Conservation (phyloP, 2,888 invertebrate genomes). For the Pheosia gnoma region DNA sequence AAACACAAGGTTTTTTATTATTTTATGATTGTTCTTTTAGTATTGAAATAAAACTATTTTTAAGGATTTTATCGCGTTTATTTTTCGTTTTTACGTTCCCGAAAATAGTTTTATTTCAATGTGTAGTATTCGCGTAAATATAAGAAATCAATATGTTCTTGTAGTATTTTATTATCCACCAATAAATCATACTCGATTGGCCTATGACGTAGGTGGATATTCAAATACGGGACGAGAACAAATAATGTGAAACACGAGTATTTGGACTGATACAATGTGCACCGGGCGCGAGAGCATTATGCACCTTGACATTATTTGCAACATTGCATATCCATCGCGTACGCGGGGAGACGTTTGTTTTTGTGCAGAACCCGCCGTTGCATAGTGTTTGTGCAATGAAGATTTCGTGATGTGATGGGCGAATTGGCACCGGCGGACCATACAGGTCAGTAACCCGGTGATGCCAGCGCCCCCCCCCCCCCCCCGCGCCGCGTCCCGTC, state of each 20-base stretch:
- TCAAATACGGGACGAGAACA: conserved; percentile 7
- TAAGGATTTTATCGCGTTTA: too few species aligned
- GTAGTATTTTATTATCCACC: too few species aligned
- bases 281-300: conserved; percentile 27
- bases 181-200: too few species aligned
- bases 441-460: conserved; percentile 74
- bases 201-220: neutral
- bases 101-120: too few species aligned
- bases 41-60: too few species aligned
- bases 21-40: too few species aligned
- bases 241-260: conserved; percentile 13
- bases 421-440: conserved; percentile 80
- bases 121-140: too few species aligned
- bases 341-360: conserved; percentile 47
- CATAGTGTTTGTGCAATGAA: conserved; percentile 69
- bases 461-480: conserved; percentile 39
- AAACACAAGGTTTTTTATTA: too few species aligned
- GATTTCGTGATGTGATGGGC: conserved; percentile 78
- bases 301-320: conserved; percentile 57
- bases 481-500: neutral
- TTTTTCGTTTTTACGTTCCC: too few species aligned
- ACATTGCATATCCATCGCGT: conserved; percentile 30
- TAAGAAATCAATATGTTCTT: too few species aligned
- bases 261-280: conserved; percentile 13
- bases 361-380: conserved; percentile 50